A percentile compares a stretch with the other conserved stretches of the same genome.
Conservation (phyloP, 2,888 invertebrate species). For the Lasioglossum figueresi region DNA sequence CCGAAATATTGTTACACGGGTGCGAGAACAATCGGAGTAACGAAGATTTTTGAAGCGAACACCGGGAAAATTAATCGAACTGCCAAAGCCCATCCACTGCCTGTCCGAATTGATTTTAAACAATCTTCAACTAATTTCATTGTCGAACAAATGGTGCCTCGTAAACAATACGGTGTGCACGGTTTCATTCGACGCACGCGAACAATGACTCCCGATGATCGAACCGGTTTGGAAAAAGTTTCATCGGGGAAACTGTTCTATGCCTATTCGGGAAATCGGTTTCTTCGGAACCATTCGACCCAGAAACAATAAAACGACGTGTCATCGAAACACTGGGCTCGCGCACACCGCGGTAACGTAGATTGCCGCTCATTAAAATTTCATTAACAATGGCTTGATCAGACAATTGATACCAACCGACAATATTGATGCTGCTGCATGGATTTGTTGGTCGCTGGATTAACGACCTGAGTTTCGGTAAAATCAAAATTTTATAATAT, state of each 20-base stretch:
- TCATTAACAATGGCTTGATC: background rate
- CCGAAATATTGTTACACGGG: background rate
- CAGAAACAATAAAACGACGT: background rate
- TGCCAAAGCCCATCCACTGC: background rate
- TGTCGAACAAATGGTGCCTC: background rate
- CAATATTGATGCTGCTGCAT: background rate
- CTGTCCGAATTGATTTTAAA: background rate
- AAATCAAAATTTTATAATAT: background rate
- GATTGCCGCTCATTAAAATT: background rate
- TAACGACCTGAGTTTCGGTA: background rate
- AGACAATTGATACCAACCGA: background rate
- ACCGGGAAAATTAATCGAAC: slow-evolving; percentile 1
- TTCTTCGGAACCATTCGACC: background rate
- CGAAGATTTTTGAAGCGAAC: background rate
- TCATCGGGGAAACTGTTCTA: background rate
- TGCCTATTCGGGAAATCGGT: background rate
- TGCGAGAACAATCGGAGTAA: background rate
- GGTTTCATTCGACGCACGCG: background rate
- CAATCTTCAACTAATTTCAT: slow-evolving; percentile 14
- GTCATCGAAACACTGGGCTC: background rate
- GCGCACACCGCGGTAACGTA: background rate
- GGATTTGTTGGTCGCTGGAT: background rate
- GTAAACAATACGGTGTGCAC: background rate
- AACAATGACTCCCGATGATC: background rate
- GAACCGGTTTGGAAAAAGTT: background rate